These are phyloP conservation scores for Vollenhovia emeryi DNA, from an alignment of 1,140 invertebrate species.

Conservation along the genomic window DNA sequence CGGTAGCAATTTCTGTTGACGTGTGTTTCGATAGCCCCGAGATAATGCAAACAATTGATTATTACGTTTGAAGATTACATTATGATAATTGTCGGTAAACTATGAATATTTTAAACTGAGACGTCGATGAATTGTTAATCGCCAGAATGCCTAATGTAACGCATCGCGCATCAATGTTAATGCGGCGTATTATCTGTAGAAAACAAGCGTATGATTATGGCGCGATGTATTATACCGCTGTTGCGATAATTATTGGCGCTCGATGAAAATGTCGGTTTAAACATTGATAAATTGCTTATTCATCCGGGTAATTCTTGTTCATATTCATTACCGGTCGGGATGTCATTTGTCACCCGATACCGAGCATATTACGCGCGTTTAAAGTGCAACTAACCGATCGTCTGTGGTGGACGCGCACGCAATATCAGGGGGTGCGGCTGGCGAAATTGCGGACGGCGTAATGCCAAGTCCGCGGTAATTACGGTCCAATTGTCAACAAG, in stretches of 20 bases:
- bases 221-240: background rate
- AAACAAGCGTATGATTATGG: slow-evolving; percentile 24
- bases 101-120: slow-evolving; percentile 14
- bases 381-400: slow-evolving; percentile 19
- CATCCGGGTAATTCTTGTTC: slow-evolving; percentile 49
- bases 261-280: slow-evolving; percentile 44
- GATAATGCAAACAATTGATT: background rate
- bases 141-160: background rate
- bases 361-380: slow-evolving; percentile 32
- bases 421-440: slow-evolving; percentile 25
- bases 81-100: background rate
- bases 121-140: background rate
- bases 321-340: slow-evolving; percentile 44
- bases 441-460: slow-evolving; percentile 19
- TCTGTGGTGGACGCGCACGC: slow-evolving; percentile 13
- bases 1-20: background rate
- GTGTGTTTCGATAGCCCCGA: background rate
- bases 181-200: background rate
- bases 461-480: slow-evolving; percentile 56
- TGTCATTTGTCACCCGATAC: slow-evolving; percentile 48
- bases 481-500: slow-evolving; percentile 40
- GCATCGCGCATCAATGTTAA: slow-evolving; percentile 1
- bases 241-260: slow-evolving; percentile 35
- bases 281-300: slow-evolving; percentile 50
- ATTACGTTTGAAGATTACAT: background rate